These are phyloP conservation scores for Sycon ciliatum DNA, from an alignment of 37 sponge, comb jelly and placozoan species.

Conservation along the genomic window DNA sequence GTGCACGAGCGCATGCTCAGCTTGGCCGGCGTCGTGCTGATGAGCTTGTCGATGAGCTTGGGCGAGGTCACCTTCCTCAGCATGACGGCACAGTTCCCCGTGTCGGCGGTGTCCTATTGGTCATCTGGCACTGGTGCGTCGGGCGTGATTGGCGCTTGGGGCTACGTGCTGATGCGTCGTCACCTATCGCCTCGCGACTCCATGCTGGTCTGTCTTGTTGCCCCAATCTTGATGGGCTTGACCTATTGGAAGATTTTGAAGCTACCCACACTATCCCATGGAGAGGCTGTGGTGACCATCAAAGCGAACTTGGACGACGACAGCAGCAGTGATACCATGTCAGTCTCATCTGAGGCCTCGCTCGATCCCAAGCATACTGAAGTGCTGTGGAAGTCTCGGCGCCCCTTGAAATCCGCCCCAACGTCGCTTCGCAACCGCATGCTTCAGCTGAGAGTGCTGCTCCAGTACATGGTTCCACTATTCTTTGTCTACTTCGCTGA, in stretches of 20 bases:
- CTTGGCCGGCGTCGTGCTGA: conserved; percentile 66
- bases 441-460: too few relatives aligned
- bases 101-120: conserved; percentile 5
- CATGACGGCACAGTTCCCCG: conserved; percentile 49
- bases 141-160: background rate
- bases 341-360: too few relatives aligned
- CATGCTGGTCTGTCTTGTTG: background rate
- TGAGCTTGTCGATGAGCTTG: conserved; percentile 59
- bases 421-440: too few relatives aligned
- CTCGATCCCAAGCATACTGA: too few relatives aligned
- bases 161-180: background rate
- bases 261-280: too few relatives aligned
- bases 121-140: conserved; percentile 18
- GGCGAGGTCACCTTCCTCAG: conserved; percentile 78
- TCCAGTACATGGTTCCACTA: conserved; percentile 74
- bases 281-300: too few relatives aligned
- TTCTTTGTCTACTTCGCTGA: conserved; percentile 75
- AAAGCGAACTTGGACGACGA: too few relatives aligned
- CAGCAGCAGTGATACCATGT: too few relatives aligned
- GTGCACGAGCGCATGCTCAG: background rate
- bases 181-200: background rate
- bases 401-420: too few relatives aligned
- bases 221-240: background rate
- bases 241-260: too few relatives aligned
- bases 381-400: too few relatives aligned